phyloP scores from a whole-genome alignment of 2,888 invertebrate genomes.

The Drosophila tripunctata region DNA sequence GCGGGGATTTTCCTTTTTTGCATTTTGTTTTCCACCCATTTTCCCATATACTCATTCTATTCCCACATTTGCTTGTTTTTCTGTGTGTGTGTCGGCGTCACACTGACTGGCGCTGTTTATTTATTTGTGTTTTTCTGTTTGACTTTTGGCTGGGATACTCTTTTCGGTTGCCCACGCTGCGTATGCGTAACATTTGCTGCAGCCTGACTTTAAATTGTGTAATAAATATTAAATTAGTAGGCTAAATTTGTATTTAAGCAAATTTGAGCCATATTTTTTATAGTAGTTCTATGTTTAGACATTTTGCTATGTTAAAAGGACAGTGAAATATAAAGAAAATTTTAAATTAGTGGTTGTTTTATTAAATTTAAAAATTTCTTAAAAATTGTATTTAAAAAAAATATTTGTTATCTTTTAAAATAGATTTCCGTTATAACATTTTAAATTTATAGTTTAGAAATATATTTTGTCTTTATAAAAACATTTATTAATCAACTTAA shows the following conservation, averaged over 20 bases:
- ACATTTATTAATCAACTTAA: not conserved
- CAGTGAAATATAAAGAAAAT: no score
- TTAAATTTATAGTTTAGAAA: not conserved
- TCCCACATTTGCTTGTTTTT: constrained; percentile 15
- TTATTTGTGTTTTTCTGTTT: constrained; percentile 15
- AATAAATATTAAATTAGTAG: not conserved
- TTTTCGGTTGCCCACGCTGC: constrained; percentile 10
- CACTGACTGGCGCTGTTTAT: constrained; percentile 61
- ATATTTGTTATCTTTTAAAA: not conserved
- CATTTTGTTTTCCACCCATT: constrained; percentile 33
- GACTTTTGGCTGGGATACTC: constrained; percentile 28
- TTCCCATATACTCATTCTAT: not conserved
- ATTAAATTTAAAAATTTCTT: no score
- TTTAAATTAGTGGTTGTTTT: no score
- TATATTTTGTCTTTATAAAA: not conserved
- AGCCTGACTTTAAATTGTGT: not conserved
- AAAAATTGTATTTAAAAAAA: no score
- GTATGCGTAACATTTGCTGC: constrained; percentile 27
- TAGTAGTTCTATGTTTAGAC: no score
- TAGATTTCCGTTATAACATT: not conserved
- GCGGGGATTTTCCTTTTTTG: constrained; percentile 39
- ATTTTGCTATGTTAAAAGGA: no score
- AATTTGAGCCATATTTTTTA: no score
- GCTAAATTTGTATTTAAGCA: no score
- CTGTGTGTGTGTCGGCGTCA: constrained; percentile 61